Base-by-base conservation (phyloP, 1,140 invertebrate species). In the Antheraea pernyi region DNA sequence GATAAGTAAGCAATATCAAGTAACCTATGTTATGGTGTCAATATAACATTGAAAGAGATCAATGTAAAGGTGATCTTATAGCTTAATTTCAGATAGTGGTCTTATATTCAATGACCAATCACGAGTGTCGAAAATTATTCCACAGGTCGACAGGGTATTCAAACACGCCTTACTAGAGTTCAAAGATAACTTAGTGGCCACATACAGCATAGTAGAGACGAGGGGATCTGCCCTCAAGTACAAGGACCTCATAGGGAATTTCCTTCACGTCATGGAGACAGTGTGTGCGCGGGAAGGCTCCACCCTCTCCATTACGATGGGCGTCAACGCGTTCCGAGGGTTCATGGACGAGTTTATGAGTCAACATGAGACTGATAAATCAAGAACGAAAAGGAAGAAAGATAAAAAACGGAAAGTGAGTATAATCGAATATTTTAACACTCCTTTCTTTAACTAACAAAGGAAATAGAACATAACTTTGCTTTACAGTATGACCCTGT, bases 301-400 rank as follows among this genome's bases (percentile, higher is more conserved):
- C 19, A 94, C 85, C 73, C 97, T 99, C 80, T 97, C 98, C 3
- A 96, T 98, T 18, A 98, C 97, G 0, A 96, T 99, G 96, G 97
- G 97, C 0, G 97, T 99, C 0, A 99, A 99, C 92, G 98, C 98
- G 5, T 99, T 99, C 87, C 93, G 98, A 19, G 98, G 98, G 9
- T 99, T 98, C 84, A 96, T 99, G 93, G 98, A 99, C 85, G 98
- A 99, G 92, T 99, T 99, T 84, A 97, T 98, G 95, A 96, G 95
- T 79, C 95, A 96, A 65, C 94, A 95, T 5, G 96, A 97, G 78
- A 94, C 95, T 0, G 96, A 97, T 66, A 97, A 97, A 79, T 95
- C 95, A 13, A 95, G 94, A 80, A 94, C 94, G 37, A 97, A 96
- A 85, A 90, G 95, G 82, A 97, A 96, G 93, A 97, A 97, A 83